Conservation (phyloP, 2,888 invertebrate genomes). For the Frankliniella fusca region DNA sequence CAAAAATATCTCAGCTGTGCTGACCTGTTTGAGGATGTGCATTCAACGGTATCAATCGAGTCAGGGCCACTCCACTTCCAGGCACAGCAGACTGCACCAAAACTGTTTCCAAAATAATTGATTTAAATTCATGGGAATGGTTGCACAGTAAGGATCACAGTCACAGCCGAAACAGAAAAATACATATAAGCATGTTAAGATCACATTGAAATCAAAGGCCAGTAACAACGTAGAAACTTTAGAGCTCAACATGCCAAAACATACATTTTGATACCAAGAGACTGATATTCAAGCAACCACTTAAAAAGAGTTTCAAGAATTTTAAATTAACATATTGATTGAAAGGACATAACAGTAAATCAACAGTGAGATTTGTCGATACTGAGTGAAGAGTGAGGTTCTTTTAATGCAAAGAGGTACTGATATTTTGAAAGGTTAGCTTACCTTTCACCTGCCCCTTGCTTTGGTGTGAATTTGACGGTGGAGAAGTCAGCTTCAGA, state of each 20-base stretch:
- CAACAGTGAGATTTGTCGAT: background rate
- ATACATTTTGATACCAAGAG: too few relatives aligned
- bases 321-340: background rate
- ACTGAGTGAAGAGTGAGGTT: background rate
- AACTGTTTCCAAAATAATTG: slow-evolving; percentile 15
- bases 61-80: background rate
- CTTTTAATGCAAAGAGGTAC: background rate
- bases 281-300: too few relatives aligned
- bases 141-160: too few relatives aligned
- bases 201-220: background rate
- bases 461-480: background rate
- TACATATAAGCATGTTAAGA: background rate
- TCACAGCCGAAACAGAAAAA: too few relatives aligned
- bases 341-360: background rate
- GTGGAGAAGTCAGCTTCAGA: background rate
- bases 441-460: background rate
- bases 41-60: background rate
- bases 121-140: too few relatives aligned
- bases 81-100: background rate
- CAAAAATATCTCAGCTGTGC: background rate
- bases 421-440: background rate
- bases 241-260: too few relatives aligned
- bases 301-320: background rate
- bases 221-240: too few relatives aligned
- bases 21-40: background rate